Conservation (phyloP, 2,888 invertebrate genomes). For the Rotaria magnacalcarata region DNA sequence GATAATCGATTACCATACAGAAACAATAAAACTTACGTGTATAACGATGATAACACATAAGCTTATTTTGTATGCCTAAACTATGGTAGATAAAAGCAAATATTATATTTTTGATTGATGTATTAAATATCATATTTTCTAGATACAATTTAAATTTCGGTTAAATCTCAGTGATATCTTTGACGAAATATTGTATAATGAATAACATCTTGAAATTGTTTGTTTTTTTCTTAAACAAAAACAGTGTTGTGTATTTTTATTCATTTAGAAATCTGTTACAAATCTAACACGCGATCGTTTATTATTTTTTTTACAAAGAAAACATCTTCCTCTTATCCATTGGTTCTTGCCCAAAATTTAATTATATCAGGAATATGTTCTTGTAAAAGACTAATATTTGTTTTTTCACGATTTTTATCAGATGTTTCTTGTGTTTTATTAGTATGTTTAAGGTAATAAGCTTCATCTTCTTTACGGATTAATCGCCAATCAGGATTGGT, state of each 20-base stretch:
- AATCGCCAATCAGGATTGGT: slow-evolving; percentile 44
- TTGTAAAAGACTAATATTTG: not conserved
- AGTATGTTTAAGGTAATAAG: slow-evolving; percentile 35
- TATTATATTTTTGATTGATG: too few relatives aligned
- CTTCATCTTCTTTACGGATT: slow-evolving; percentile 41
- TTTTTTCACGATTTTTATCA: not conserved
- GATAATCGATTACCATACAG: too few relatives aligned
- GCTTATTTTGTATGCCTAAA: too few relatives aligned
- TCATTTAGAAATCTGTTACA: not conserved
- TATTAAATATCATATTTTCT: too few relatives aligned
- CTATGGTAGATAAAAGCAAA: too few relatives aligned
- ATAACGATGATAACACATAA: too few relatives aligned
- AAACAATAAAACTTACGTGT: too few relatives aligned
- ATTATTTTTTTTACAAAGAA: not conserved
- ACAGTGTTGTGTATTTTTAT: not conserved
- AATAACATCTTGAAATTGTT: too few relatives aligned
- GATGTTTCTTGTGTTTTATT: not conserved
- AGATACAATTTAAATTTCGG: too few relatives aligned
- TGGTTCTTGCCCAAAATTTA: not conserved
- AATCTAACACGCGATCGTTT: not conserved
- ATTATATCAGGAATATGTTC: slow-evolving; percentile 9
- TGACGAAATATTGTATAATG: too few relatives aligned
- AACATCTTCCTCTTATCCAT: not conserved
- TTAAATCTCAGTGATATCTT: too few relatives aligned
- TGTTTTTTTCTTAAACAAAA: too few relatives aligned